Evolutionary conservation across 2,113 vertebrate genomes (phyloP), one percentile per base, ranked within the genome.

Genomic region (Microcebus tavaratra): DNA sequence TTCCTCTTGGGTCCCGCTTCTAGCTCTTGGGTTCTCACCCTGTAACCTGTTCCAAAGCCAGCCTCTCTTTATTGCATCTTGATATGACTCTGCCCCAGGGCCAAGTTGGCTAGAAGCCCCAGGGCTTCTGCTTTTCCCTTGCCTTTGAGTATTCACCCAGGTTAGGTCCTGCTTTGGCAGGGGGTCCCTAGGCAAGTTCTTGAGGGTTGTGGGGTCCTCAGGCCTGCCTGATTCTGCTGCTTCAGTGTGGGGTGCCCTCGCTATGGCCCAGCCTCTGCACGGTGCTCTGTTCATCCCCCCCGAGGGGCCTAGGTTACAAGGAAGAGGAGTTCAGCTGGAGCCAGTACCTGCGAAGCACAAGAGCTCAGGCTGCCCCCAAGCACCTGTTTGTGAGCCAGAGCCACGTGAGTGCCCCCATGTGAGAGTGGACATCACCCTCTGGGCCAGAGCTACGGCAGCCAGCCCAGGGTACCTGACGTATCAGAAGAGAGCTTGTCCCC

Each of bases 291-390:
- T 92, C 73, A 1, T 88, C 89, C 96, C 97, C 97, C 72, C 90
- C 92, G 98, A 98, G 98, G 98, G 96, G 98, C 98, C 93, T 98
- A 99, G 99, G 99, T 96, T 99, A 99, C 98, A 99, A 99, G 98
- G 99, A 99, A 94, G 99, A 99, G 72, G 99, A 99, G 98, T 99
- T 99, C 98, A 99, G 99, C 97, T 99, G 99, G 99, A 98, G 98
- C 96, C 99, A 99, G 98, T 99, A 99, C 96, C 98, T 99, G 98
- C 99, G 98, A 97, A 98, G 99, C 98, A 99, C 99, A 68, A 99
- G 99, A 99, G 99, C 99, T 98, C 99, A 99, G 98, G 99, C 99
- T 88, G 99, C 99, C 97, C 99, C 99, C 82, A 99, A 99, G 98
- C 99, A 99, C 85, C 98, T 99, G 75, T 99, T 99, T 97, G 94